Evolutionary conservation across 2,797 vertebrate genomes (phyloP).

Genomic region (Lophius americanus): DNA sequence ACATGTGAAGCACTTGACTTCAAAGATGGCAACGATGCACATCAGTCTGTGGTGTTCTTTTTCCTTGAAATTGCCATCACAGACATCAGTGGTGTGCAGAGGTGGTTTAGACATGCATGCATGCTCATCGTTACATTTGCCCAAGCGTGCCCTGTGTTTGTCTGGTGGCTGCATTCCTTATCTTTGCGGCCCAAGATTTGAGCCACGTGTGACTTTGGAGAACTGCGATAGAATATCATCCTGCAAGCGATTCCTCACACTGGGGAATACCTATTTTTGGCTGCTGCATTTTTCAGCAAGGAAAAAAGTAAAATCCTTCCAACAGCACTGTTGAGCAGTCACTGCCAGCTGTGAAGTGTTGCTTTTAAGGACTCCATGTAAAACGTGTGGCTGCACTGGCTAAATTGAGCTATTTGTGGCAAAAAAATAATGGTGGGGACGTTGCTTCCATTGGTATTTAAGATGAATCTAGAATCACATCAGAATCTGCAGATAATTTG

Average conservation of each 20-base stretch:
- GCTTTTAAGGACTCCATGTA: slow-evolving; percentile 59
- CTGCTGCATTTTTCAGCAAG: slow-evolving; percentile 61
- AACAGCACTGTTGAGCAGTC: slow-evolving; percentile 53
- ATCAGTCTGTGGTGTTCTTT: slow-evolving; percentile 46
- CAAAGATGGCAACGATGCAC: slow-evolving; percentile 50
- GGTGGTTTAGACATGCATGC: slow-evolving; percentile 37
- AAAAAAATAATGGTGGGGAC: slow-evolving; percentile 77
- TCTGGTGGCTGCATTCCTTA: slow-evolving; percentile 50
- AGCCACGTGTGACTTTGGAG: slow-evolving; percentile 51
- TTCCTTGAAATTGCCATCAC: slow-evolving; percentile 45
- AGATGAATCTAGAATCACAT: slow-evolving; percentile 57
- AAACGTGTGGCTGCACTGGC: slow-evolving; percentile 71
- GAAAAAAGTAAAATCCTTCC: slow-evolving; percentile 38
- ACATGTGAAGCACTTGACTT: slow-evolving; percentile 47
- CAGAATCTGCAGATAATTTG: slow-evolving; percentile 52
- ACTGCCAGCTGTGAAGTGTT: slow-evolving; percentile 66
- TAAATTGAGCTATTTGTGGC: slow-evolving; percentile 75
- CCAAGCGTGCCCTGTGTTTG: slow-evolving; percentile 21
- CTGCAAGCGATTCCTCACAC: slow-evolving; percentile 63
- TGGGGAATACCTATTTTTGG: slow-evolving; percentile 74
- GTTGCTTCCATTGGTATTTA: slow-evolving; percentile 52
- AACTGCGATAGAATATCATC: slow-evolving; percentile 65
- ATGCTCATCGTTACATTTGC: slow-evolving; percentile 25
- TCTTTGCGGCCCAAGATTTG: slow-evolving; percentile 49
- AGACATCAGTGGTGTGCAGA: slow-evolving; percentile 29